Evolutionary conservation across 1,140 invertebrate species (phyloP).

Genomic region (Drosophila orena): DNA sequence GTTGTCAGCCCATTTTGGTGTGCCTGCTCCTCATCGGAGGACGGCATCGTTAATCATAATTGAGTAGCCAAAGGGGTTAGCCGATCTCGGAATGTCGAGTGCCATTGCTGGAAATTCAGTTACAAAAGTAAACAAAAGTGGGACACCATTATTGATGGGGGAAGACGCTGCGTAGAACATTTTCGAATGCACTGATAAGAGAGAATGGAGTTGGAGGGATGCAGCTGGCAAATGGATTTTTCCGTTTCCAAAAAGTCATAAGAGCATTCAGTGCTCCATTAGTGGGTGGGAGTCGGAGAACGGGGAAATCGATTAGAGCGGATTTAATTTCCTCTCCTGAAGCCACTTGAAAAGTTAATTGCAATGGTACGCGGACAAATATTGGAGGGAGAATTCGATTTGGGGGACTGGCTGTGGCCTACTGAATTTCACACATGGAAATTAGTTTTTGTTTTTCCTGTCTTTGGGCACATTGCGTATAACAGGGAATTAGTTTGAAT

Average conservation of each 20-base stretch:
- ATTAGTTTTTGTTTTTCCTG: slow-evolving; percentile 55
- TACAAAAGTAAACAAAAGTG: slow-evolving; percentile 8
- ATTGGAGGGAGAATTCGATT: background rate
- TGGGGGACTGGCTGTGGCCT: slow-evolving; percentile 6
- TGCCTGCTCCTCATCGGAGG: slow-evolving; percentile 13
- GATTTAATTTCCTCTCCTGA: slow-evolving; percentile 66
- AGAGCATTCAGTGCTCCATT: slow-evolving; percentile 28
- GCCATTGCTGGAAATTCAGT: slow-evolving; percentile 22
- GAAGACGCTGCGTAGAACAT: slow-evolving; percentile 1
- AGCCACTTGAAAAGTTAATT: slow-evolving; percentile 73
- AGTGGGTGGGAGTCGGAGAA: background rate
- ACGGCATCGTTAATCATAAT: slow-evolving; percentile 74
- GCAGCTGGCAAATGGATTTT: slow-evolving; percentile 27
- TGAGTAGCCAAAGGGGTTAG: slow-evolving; percentile 60
- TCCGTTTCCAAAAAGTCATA: slow-evolving; percentile 3
- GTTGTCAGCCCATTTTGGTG: slow-evolving; percentile 57
- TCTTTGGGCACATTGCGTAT: background rate
- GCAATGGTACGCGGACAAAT: slow-evolving; percentile 16
- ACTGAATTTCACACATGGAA: slow-evolving; percentile 60
- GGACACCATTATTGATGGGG: slow-evolving; percentile 10
- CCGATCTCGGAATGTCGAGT: slow-evolving; percentile 11
- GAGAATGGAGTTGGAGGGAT: background rate
- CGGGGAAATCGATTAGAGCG: slow-evolving; percentile 22
- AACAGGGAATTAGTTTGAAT: slow-evolving; percentile 53
- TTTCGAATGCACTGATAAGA: slow-evolving; percentile 31